Percentiles rank a stretch among this genome's conserved stretches.
phyloP scores from a whole-genome alignment of 2,113 vertebrate species.

The Dipodomys spectabilis region DNA sequence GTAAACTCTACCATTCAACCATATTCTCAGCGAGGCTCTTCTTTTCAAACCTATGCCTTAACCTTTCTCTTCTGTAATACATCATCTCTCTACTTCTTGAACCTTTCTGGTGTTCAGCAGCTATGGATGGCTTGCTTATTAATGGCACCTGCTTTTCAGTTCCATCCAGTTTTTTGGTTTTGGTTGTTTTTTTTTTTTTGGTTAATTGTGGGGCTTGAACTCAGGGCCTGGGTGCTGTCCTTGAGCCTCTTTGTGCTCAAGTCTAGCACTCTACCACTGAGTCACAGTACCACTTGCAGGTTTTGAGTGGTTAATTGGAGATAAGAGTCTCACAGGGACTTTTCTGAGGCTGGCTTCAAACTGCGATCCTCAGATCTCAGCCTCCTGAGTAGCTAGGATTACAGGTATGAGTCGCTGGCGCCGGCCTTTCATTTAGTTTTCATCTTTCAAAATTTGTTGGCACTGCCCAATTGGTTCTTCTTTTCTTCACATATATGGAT shows the following conservation, averaged over 20 bases:
- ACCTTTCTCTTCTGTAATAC: background rate
- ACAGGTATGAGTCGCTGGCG: no score
- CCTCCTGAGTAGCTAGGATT: no score
- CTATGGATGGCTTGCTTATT: background rate
- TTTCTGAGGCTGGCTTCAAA: no score
- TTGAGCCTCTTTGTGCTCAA: no score
- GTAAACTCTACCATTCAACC: background rate
- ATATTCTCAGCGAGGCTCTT: background rate
- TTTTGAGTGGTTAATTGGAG: no score
- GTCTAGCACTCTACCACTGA: no score
- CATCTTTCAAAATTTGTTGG: conserved; percentile 41
- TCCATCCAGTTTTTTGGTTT: background rate
- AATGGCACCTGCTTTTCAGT: conserved; percentile 16
- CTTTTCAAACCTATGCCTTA: background rate
- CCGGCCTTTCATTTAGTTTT: background rate
- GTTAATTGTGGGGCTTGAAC: no score
- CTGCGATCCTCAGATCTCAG: no score
- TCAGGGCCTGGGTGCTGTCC: no score
- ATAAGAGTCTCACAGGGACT: no score
- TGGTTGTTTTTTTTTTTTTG: no score
- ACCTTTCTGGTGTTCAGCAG: background rate
- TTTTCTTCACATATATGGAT: background rate
- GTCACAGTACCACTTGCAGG: no score
- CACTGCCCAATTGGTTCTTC: background rate
- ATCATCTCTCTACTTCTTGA: background rate